A percentile compares a stretch with the other conserved stretches of the same genome.
These are phyloP conservation scores for Calameuta pallipes DNA, from an alignment of 2,888 invertebrate species.

Conservation along the genomic window DNA sequence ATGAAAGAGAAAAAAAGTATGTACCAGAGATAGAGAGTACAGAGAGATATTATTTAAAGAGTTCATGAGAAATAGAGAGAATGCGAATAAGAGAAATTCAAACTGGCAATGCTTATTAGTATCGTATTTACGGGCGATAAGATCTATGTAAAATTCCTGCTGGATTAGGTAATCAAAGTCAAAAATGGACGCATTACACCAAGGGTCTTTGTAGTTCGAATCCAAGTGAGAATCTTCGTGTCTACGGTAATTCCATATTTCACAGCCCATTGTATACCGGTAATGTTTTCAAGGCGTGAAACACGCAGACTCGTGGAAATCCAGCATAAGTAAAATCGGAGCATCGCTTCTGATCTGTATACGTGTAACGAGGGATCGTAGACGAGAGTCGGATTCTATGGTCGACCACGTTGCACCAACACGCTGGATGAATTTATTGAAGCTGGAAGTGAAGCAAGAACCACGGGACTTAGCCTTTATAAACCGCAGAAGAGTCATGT, in stretches of 20 bases:
- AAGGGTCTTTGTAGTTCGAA: background rate
- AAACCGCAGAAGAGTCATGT: conserved; percentile 29
- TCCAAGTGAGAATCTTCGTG: background rate
- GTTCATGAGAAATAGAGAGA: background rate
- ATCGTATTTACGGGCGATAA: background rate
- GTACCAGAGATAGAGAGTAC: background rate
- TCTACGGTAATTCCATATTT: background rate
- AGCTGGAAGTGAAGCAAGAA: conserved; percentile 8
- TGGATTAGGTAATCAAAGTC: background rate
- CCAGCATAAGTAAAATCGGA: conserved; percentile 11
- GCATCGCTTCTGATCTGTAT: background rate
- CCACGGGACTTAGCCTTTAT: conserved; percentile 15
- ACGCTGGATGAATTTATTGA: conserved; percentile 6
- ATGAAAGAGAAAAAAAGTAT: background rate
- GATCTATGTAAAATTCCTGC: background rate
- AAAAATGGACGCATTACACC: background rate
- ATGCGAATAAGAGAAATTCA: background rate
- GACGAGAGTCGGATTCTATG: background rate
- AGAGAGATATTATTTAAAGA: background rate
- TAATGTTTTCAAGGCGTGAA: background rate
- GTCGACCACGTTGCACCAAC: conserved; percentile 7
- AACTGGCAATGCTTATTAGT: background rate
- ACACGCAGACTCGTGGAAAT: background rate
- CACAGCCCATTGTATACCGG: background rate
- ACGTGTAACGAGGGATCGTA: background rate